Conservation (phyloP, 2,797 vertebrate species). For the Scleropages formosus region DNA sequence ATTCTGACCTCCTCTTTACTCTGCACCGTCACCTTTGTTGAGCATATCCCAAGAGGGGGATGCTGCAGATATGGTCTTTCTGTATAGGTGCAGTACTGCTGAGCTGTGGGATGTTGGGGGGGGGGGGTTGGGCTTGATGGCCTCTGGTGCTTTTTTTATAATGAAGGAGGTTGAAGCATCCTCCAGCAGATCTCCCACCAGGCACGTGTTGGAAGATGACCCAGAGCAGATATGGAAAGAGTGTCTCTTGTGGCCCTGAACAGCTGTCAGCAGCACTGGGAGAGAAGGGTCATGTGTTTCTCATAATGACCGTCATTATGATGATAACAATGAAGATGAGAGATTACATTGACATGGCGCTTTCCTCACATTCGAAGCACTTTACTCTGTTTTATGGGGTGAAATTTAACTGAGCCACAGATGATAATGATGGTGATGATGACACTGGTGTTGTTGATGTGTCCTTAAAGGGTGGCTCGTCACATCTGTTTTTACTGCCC, state of each 20-base stretch:
- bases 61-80: too few relatives aligned
- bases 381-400: background rate
- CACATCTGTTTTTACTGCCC: too few relatives aligned
- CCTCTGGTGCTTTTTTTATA: conserved; percentile 38
- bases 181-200: conserved; percentile 38
- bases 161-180: conserved; percentile 40
- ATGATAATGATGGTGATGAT: too few relatives aligned
- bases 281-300: background rate
- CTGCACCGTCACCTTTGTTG: too few relatives aligned
- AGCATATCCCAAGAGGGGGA: too few relatives aligned
- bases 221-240: conserved; percentile 33
- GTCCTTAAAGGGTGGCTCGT: too few relatives aligned
- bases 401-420: too few relatives aligned
- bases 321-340: background rate
- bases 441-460: too few relatives aligned
- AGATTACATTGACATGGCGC: background rate
- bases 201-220: conserved; percentile 23
- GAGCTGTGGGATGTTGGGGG: conserved; percentile 24
- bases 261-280: background rate
- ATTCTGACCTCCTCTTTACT: too few relatives aligned
- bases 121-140: conserved; percentile 21
- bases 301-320: background rate
- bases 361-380: background rate
- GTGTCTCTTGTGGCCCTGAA: background rate
- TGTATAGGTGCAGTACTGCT: too few relatives aligned